Evolutionary conservation across 2,113 vertebrate species (phyloP), one percentile per base, ranked within the genome.

Genomic region (Proterorhinus semilunaris): DNA sequence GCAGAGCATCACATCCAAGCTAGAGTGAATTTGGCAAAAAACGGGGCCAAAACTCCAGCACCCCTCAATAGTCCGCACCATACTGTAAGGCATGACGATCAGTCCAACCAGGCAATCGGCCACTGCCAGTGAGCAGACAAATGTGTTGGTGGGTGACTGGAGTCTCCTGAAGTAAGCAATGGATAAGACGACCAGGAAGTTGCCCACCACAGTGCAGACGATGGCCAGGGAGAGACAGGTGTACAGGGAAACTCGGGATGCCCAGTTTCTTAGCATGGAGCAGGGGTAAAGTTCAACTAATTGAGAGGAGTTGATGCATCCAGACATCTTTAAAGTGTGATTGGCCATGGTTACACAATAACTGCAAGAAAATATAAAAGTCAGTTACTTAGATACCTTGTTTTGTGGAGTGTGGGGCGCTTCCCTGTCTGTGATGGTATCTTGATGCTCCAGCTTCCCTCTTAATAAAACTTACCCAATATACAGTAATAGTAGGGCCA

Each of bases 1-100:
- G 82, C 92, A 93, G 1, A 94, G 89, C 92, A 94, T 93, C 52
- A 94, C 92, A 27, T 94, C 93, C 8, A 94, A 86, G 76, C 93
- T 93, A 6, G 91, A 93, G 69, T 94, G 93, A 50, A 94, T 78
- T 47, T 75, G 82, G 55, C 93, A 94, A 66, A 94, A 93, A 21
- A 86, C 82, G 42, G 80, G 50, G 1, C 92, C 91, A 13, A 93
- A 92, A 66, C 81, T 84, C 93, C 93, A 94, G 70, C 93, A 94
- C 54, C 92, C 92, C 47, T 94, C 93, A 10, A 93, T 82, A 0
- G 93, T 93, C 16, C 92, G 86, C n/a, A 92, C 82, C 92, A 93
- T 93, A 71, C 93, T 94, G 36, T 91, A 94, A 3, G 93, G 93
- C 93, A 94, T 94, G 54, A 94, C 92, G 3, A 92, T 74, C 46